These are phyloP conservation scores for Phalloptychus januarius DNA, from an alignment of 2,797 vertebrate genomes.

Conservation along the genomic window DNA sequence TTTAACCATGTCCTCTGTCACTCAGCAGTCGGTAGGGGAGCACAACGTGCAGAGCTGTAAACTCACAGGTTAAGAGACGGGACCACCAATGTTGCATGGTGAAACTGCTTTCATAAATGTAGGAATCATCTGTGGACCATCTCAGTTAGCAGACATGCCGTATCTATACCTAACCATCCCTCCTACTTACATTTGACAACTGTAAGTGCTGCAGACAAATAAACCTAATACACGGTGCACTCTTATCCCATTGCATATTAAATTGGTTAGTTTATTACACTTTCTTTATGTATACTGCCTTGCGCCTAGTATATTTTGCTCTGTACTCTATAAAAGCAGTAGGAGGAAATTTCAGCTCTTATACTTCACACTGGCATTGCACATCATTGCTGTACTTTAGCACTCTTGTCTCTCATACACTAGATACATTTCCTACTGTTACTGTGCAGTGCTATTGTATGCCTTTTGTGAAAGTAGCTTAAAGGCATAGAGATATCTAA, in stretches of 20 bases:
- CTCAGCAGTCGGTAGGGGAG: slow-evolving; percentile 58
- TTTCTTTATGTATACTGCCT: slow-evolving; percentile 34
- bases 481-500: slow-evolving; percentile 24
- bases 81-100: slow-evolving; percentile 35
- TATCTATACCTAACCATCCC: slow-evolving; percentile 38
- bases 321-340: slow-evolving; percentile 56
- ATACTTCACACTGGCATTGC: slow-evolving; percentile 24
- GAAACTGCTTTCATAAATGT: slow-evolving; percentile 32
- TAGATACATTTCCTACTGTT: slow-evolving; percentile 9
- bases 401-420: slow-evolving; percentile 40
- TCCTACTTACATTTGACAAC: slow-evolving; percentile 42
- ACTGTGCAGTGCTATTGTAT: slow-evolving; percentile 22
- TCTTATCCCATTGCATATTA: slow-evolving; percentile 45
- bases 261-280: slow-evolving; percentile 46
- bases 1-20: slow-evolving; percentile 71
- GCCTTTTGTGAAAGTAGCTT: slow-evolving; percentile 26
- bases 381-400: slow-evolving; percentile 39
- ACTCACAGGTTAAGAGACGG: slow-evolving; percentile 64
- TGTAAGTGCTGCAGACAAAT: slow-evolving; percentile 50
- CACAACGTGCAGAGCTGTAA: slow-evolving; percentile 42
- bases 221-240: slow-evolving; percentile 46
- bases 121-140: slow-evolving; percentile 26
- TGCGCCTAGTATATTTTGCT: slow-evolving; percentile 42
- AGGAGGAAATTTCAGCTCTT: slow-evolving; percentile 45
- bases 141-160: slow-evolving; percentile 38